A percentile compares a stretch with the other conserved stretches of the same genome.
Conservation (phyloP, 2,888 invertebrate species). For the Lasioglossum oenotherae region DNA sequence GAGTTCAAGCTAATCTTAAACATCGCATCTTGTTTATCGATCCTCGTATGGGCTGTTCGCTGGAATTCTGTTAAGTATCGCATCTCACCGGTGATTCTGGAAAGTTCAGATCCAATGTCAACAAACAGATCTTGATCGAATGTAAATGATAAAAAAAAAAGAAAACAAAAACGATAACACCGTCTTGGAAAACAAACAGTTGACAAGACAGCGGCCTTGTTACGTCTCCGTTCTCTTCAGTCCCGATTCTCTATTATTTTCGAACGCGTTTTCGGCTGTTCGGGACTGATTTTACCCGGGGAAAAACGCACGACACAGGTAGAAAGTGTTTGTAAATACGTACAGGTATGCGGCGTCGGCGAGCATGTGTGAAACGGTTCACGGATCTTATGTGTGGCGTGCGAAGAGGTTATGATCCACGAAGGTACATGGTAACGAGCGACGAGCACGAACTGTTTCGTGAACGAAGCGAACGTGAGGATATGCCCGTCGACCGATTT, state of each 20-base stretch:
- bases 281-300: not conserved
- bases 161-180: not conserved
- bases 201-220: not conserved
- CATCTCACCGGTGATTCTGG: not conserved
- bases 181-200: slow-evolving; percentile 16
- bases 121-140: not conserved
- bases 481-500: not conserved
- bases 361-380: slow-evolving; percentile 37
- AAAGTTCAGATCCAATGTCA: not conserved
- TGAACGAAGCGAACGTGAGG: not conserved
- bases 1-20: slow-evolving; percentile 5
- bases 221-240: not conserved
- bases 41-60: not conserved
- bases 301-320: not conserved
- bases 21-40: slow-evolving; percentile 10
- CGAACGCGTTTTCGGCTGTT: not conserved
- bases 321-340: not conserved
- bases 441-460: slow-evolving; percentile 4
- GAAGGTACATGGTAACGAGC: slow-evolving; percentile 24
- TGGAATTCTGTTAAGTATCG: slow-evolving; percentile 15
- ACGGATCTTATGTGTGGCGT: slow-evolving; percentile 16
- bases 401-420: slow-evolving; percentile 65
- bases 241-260: not conserved
- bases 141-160: too few relatives aligned
- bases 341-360: slow-evolving; percentile 20